phyloP scores from a whole-genome alignment of 1,140 invertebrate species.

The Odontomachus brunneus region DNA sequence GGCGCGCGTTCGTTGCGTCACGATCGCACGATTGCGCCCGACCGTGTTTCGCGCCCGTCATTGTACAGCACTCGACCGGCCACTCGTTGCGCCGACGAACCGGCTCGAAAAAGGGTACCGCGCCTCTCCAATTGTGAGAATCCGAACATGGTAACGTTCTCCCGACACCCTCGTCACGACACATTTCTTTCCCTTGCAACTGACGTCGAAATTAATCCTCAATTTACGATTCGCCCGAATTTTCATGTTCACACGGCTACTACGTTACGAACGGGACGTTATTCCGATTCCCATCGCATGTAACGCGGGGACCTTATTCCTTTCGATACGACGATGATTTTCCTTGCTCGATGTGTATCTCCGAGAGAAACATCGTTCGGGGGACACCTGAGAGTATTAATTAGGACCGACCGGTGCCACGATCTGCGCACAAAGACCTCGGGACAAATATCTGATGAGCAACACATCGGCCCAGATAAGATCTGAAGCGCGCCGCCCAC shows the following conservation, averaged over 20 bases:
- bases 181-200: too few relatives aligned
- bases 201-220: too few relatives aligned
- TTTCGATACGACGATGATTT: neutral
- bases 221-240: too few relatives aligned
- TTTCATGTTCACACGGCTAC: too few relatives aligned
- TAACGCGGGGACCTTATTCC: neutral
- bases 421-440: slow-evolving; percentile 13
- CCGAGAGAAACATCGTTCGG: neutral
- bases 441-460: slow-evolving; percentile 61
- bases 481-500: slow-evolving; percentile 49
- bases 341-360: neutral
- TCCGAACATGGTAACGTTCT: too few relatives aligned
- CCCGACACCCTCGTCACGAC: too few relatives aligned
- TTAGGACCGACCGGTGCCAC: neutral
- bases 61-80: slow-evolving; percentile 52
- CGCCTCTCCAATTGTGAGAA: neutral
- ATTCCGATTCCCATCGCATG: neutral
- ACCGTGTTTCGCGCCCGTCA: slow-evolving; percentile 66
- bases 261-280: too few relatives aligned
- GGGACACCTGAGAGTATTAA: slow-evolving; percentile 27
- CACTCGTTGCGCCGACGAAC: neutral
- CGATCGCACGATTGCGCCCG: too few relatives aligned
- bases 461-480: slow-evolving; percentile 50
- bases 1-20: slow-evolving; percentile 66
- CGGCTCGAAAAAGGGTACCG: slow-evolving; percentile 21